phyloP scores from a whole-genome alignment of 2,797 vertebrate species.

The Myotis pilosus region DNA sequence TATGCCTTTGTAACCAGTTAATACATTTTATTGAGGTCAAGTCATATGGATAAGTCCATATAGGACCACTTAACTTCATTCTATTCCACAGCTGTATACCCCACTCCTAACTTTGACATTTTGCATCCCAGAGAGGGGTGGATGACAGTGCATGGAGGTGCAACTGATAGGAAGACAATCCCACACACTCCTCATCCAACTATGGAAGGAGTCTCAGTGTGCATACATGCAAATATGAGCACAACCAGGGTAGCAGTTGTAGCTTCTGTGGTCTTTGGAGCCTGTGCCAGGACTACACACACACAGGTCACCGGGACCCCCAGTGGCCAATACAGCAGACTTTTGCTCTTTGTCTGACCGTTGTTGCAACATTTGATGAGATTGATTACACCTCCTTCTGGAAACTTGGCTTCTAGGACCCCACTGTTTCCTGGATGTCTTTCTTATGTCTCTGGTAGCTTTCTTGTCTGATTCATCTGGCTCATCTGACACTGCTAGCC shows the following conservation, averaged over 20 bases:
- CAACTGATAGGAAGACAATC: neutral
- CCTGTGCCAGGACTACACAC: neutral
- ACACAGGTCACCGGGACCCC: neutral
- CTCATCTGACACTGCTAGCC: neutral
- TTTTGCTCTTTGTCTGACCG: neutral
- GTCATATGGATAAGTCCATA: neutral
- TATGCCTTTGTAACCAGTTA: neutral
- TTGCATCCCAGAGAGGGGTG: neutral
- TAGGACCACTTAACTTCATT: neutral
- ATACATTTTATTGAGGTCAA: slow-evolving; percentile 5
- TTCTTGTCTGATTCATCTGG: neutral
- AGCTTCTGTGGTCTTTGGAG: neutral
- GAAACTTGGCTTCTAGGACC: neutral
- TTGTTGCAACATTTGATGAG: neutral
- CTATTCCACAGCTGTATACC: neutral
- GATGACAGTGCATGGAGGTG: neutral
- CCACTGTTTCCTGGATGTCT: neutral
- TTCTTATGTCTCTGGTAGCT: neutral
- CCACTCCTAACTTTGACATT: neutral
- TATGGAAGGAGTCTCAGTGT: neutral
- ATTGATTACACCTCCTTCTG: neutral
- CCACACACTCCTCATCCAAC: neutral
- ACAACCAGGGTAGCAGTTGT: neutral
- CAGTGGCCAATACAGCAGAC: neutral
- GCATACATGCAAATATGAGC: too few relatives aligned